Base-by-base conservation (phyloP, 2,888 invertebrate genomes). In the Chirona hameri region DNA sequence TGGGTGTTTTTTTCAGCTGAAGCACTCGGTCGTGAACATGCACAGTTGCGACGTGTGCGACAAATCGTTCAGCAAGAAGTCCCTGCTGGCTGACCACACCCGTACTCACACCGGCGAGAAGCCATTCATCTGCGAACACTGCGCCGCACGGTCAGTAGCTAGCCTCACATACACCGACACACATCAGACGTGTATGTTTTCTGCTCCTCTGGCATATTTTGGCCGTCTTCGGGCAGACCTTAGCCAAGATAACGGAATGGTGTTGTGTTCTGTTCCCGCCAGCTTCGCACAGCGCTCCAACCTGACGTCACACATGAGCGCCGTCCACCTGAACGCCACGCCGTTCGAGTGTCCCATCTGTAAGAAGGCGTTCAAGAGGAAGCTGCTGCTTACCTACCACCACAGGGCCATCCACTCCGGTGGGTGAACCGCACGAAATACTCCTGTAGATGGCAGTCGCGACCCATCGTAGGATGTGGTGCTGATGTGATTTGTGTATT, bases 241-340 rank as follows among this genome's bases (percentile, higher is more conserved):
- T 39, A 39, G 39, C 39, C 39, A 7, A 5, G 39, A 39, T 39
- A 39, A 39, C 39, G 39, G 39, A 39, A 39, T 39, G n/a, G n/a
- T 39, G 39, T 39, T 39, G 7, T 39, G 39, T 39, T 39, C 39
- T 39, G 39, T 29, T 27, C 5, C 15, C 69, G 69, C 29, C 31
- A 72, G 72, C 15, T 72, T 72, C n/a, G 72, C 72, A 5, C 72
- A 72, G 72, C 72, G 72, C 3, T 72, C 72, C 18, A 72, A 72
- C 72, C 31, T 72, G 72, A 18, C 31, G 0, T 1, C 72, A 0
- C 72, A 72, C 72, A 29, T 18, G 72, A 72, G 21, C 29, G 29
- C 31, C 7, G 72, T 72, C 15, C 72, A 72, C 21, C n/a, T 72
- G 10, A 29, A 72, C 18, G 31, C 31, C 18, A 14, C 9, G 72